These are phyloP conservation scores for Ciona savignyi DNA, from an alignment of 23 tunicate species.

Conservation along the genomic window DNA sequence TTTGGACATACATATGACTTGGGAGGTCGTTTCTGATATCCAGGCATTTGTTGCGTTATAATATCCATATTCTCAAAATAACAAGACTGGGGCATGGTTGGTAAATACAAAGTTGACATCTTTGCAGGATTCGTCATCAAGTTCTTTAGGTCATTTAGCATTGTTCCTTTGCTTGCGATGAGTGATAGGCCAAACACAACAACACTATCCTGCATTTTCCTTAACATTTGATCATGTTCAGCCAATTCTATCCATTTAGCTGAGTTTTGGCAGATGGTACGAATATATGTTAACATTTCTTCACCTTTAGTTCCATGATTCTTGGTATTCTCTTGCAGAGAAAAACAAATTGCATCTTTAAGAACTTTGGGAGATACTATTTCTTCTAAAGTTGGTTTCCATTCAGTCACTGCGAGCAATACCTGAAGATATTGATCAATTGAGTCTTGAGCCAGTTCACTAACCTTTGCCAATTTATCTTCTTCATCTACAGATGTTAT, in stretches of 20 bases:
- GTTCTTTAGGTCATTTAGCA: conserved; percentile 16
- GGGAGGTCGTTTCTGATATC: background rate
- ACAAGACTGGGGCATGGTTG: conserved; percentile 62
- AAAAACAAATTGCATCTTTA: background rate
- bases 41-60: conserved; percentile 12
- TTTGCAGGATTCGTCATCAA: conserved; percentile 23
- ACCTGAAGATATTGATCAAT: conserved; percentile 23
- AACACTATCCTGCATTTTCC: background rate
- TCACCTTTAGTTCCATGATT: background rate
- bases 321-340: background rate
- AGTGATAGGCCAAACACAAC: conserved; percentile 4
- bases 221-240: background rate
- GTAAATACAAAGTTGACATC: conserved; percentile 15
- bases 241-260: no score
- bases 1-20: conserved; percentile 57
- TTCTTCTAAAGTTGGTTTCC: conserved; percentile 16
- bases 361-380: background rate
- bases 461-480: background rate
- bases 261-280: background rate
- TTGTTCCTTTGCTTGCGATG: conserved; percentile 4
- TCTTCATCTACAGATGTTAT: conserved; percentile 1
- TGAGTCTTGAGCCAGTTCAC: conserved; percentile 13
- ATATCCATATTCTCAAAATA: conserved; percentile 36
- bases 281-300: background rate
- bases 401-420: conserved; percentile 28